phyloP scores from a whole-genome alignment of 2,888 invertebrate genomes.

The Macrosiphum euphorbiae region DNA sequence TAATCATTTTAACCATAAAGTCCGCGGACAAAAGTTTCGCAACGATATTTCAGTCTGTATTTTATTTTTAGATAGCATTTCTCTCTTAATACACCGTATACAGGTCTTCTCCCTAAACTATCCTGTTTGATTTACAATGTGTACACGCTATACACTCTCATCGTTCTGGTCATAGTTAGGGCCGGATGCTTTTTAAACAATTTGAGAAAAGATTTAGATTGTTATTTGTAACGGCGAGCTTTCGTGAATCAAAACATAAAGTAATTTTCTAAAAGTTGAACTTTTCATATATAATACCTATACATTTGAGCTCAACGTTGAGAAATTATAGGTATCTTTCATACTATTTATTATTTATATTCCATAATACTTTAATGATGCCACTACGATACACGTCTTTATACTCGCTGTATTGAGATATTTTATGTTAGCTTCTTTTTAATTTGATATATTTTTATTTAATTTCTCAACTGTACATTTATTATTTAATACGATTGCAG shows the following conservation, averaged over 20 bases:
- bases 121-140: constrained; percentile 16
- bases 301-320: background rate
- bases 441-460: background rate
- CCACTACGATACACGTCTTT: background rate
- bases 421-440: background rate
- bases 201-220: background rate
- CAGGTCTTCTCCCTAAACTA: background rate
- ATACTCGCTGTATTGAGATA: background rate
- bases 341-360: background rate
- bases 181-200: constrained; percentile 38
- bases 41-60: constrained; percentile 2
- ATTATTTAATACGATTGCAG: background rate
- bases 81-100: background rate
- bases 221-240: background rate
- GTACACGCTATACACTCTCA: background rate
- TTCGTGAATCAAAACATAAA: background rate
- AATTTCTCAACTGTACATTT: too few relatives aligned
- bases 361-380: background rate
- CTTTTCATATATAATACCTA: background rate
- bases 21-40: background rate
- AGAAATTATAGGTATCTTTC: background rate
- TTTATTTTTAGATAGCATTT: constrained; percentile 23
- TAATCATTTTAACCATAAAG: background rate
- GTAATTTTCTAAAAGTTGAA: background rate
- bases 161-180: background rate